Evolutionary conservation across 2,888 invertebrate genomes (phyloP), one percentile per base, ranked within the genome.

Genomic region (Aleiodes leptofemur): DNA sequence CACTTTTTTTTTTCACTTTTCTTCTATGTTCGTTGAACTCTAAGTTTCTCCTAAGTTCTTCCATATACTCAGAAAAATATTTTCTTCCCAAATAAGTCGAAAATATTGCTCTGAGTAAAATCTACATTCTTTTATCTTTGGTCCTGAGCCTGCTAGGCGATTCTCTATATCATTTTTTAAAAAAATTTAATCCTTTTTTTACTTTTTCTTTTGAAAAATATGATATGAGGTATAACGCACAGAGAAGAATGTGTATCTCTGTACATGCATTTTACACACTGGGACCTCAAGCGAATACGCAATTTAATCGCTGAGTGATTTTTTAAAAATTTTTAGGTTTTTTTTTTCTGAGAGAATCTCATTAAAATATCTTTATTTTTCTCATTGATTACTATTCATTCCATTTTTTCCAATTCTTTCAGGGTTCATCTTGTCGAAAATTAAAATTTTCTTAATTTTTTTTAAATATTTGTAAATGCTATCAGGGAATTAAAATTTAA

Each of bases 191-290:
- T 64, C 55, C 51, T 59, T 72, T 23, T 23, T 23, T 23, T 23
- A n/a, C 2, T 23, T 1, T 23, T 23, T 56, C 55, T 53, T 68
- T 70, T 71, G 74, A 76, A 77, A 75, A 73, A 70, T 78, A 81
- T 85, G 86, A 86, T 86, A 86, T 85, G 85, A 86, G 82, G 82
- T 83, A 82, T 61, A 73, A 23, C 78, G 80, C 78, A 83, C 82
- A 77, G 77, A 78, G 78, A 81, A 76, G 79, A 78, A 77, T 75
- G 64, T 57, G 4, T 73, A 77, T 61, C 76, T 69, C 77, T 75
- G 77, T 71, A 75, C 72, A 71, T 57, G 70, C 72, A 73, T 64
- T 59, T 23, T 74, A 74, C 71, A 69, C 9, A 73, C 69, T 69
- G 73, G 78, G 77, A 77, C 78, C 78, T 76, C 73, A 71, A 75